Evolutionary conservation across 2,113 vertebrate genomes (phyloP), one percentile per base, ranked within the genome.

Genomic region (Nansenia antarctica): DNA sequence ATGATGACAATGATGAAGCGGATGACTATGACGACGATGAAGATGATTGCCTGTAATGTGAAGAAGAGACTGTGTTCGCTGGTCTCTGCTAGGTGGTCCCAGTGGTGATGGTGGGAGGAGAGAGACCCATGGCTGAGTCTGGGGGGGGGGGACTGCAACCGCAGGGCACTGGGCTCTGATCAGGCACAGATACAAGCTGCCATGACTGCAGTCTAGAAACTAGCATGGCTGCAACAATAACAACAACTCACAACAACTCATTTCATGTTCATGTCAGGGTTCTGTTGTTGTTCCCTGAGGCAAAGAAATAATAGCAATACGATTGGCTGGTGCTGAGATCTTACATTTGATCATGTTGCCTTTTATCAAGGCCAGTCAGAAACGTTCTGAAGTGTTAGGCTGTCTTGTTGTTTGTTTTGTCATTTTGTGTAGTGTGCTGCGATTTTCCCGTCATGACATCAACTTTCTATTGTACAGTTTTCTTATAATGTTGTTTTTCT

Each of bases 41-140:
- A 61, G 71, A 80, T 82, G n/a, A n/a, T n/a, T n/a, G 74, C 82
- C 86, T 87, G 62, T 80, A 87, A 89, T 89, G 87, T 87, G 89
- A 90, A 86, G 58, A 58, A 20, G 82, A 66, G 52, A 75, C 75
- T 73, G 67, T 65, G 77, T 78, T 63, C 58, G 39, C 62, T 74
- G 70, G 60, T 61, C 35, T 70, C 62, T 62, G 74, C 67, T 65
- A 58, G 76, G 69, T 77, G 63, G 69, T 42, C 11, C 29, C n/a
- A 49, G 55, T 58, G 63, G 45, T 22, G 9, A n/a, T 14, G 30
- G 57, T 62, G 61, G 45, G 57, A 64, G 61, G 45, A 74, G 67
- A n/a, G 70, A 62, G 20, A 11, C 55, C 30, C 22, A 29, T 35
- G 5, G 2, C 64, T 66, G 68, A 62, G 45, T 69, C 73, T 77